These are phyloP conservation scores for Platynereis dumerilii DNA, from an alignment of 2,888 invertebrate genomes.

Conservation along the genomic window DNA sequence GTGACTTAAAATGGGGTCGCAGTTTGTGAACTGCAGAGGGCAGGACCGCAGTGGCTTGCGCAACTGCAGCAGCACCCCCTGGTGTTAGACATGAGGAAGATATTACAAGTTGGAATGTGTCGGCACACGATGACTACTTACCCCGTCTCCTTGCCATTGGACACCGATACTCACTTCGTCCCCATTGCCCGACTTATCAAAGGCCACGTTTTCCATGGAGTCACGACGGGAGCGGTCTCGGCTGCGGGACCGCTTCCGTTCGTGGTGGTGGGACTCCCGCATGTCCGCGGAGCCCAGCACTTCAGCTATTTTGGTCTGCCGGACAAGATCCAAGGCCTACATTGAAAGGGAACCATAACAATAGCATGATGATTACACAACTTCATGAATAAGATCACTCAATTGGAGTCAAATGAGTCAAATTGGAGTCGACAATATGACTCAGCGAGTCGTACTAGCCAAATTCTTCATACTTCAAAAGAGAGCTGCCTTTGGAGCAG, in stretches of 20 bases:
- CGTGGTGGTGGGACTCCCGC: neutral
- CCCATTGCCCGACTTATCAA: slow-evolving; percentile 68
- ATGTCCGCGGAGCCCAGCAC: slow-evolving; percentile 65
- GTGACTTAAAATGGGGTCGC: too few relatives aligned
- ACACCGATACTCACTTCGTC: slow-evolving; percentile 75
- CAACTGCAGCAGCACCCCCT: too few relatives aligned
- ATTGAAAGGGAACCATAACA: slow-evolving; percentile 24
- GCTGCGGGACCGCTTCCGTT: slow-evolving; percentile 15
- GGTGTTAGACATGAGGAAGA: too few relatives aligned
- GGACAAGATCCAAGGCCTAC: slow-evolving; percentile 89
- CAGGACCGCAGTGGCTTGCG: too few relatives aligned
- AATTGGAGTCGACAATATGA: too few relatives aligned
- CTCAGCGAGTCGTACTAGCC: too few relatives aligned
- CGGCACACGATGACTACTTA: slow-evolving; percentile 42
- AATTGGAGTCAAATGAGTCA: too few relatives aligned
- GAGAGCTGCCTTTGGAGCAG: too few relatives aligned
- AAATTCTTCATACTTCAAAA: too few relatives aligned
- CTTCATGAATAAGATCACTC: too few relatives aligned
- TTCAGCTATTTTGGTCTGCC: slow-evolving; percentile 85
- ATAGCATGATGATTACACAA: neutral
- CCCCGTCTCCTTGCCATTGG: slow-evolving; percentile 55
- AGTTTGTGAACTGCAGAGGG: too few relatives aligned
- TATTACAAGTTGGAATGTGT: slow-evolving; percentile 6
- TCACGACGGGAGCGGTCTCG: slow-evolving; percentile 68
- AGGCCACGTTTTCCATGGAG: slow-evolving; percentile 68